Conservation (phyloP, 2,797 vertebrate genomes). For the Adrianichthys oophorus region DNA sequence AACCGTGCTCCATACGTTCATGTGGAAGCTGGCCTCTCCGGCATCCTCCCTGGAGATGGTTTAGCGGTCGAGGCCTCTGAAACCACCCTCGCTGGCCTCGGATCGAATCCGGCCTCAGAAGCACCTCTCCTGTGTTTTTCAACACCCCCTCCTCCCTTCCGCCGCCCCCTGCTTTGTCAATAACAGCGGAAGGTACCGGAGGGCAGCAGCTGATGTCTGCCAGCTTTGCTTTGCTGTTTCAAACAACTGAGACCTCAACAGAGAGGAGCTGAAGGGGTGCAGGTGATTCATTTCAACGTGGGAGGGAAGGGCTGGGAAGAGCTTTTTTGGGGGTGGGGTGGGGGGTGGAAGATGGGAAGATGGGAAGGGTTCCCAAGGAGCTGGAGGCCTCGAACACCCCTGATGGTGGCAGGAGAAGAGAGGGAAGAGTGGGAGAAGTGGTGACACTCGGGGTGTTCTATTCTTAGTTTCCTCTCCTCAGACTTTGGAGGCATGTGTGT, state of each 20-base stretch:
- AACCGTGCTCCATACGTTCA: conserved; percentile 32
- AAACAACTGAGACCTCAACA: conserved; percentile 15
- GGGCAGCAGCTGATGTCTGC: conserved; percentile 32
- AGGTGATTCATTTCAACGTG: conserved; percentile 65
- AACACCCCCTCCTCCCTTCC: conserved; percentile 20
- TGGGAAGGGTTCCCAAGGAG: conserved; percentile 48
- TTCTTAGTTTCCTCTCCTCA: conserved; percentile 72
- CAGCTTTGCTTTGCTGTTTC: conserved; percentile 18
- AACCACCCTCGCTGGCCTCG: conserved; percentile 50
- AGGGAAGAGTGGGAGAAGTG: conserved; percentile 43
- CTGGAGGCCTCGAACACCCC: conserved; percentile 55
- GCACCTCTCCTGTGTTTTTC: conserved; percentile 44
- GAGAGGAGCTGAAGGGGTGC: conserved; percentile 30
- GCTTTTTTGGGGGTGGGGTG: conserved; percentile 30
- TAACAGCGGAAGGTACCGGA: conserved; percentile 38
- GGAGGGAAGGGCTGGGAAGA: conserved; percentile 44
- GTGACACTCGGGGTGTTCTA: conserved; percentile 70
- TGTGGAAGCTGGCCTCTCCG: conserved; percentile 18
- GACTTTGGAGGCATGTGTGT: conserved; percentile 48
- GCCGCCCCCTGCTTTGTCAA: conserved; percentile 40
- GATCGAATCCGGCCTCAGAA: conserved; percentile 58
- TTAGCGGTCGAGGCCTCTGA: conserved; percentile 51
- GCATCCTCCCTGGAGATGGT: conserved; percentile 50
- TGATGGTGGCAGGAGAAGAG: conserved; percentile 61
- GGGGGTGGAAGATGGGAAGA: conserved; percentile 18